Evolutionary conservation across 2,113 vertebrate species (phyloP).

Genomic region (Ictidomys tridecemlineatus): DNA sequence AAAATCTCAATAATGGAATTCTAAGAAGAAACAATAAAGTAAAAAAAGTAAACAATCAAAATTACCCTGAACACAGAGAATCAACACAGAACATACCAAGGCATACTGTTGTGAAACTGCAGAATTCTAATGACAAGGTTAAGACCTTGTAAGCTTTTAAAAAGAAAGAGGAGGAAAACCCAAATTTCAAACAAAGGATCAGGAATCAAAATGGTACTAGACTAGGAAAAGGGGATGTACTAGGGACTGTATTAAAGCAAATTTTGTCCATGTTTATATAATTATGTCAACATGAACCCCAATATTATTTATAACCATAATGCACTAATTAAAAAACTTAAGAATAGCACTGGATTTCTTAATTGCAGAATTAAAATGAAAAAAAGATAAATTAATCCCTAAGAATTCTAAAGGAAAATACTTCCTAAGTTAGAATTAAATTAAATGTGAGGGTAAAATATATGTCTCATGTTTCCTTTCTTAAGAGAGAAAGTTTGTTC

Average conservation of each 20-base stretch:
- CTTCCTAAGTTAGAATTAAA: constrained; percentile 48
- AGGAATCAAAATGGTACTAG: not conserved
- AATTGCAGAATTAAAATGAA: not conserved
- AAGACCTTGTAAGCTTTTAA: constrained; percentile 13
- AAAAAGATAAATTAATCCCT: not conserved
- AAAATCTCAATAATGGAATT: constrained; percentile 29
- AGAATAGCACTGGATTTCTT: not conserved
- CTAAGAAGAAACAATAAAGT: not conserved
- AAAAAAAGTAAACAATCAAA: constrained; percentile 26
- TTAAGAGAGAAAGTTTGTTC: not conserved
- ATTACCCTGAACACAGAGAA: not conserved
- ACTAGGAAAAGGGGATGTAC: too few relatives aligned
- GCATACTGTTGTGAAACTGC: not conserved
- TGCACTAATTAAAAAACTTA: too few relatives aligned
- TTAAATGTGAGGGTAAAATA: constrained; percentile 14
- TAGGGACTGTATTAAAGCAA: too few relatives aligned
- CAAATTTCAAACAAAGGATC: constrained; percentile 9
- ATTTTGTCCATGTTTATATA: too few relatives aligned
- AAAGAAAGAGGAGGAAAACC: not conserved
- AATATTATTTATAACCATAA: too few relatives aligned
- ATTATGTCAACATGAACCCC: too few relatives aligned
- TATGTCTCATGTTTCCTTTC: not conserved
- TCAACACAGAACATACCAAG: not conserved
- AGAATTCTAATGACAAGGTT: not conserved
- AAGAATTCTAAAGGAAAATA: constrained; percentile 34